A percentile compares a stretch with the other conserved stretches of the same genome.
These are phyloP conservation scores for Barypeithes pellucidus DNA, from an alignment of 2,888 invertebrate genomes.

Conservation along the genomic window DNA sequence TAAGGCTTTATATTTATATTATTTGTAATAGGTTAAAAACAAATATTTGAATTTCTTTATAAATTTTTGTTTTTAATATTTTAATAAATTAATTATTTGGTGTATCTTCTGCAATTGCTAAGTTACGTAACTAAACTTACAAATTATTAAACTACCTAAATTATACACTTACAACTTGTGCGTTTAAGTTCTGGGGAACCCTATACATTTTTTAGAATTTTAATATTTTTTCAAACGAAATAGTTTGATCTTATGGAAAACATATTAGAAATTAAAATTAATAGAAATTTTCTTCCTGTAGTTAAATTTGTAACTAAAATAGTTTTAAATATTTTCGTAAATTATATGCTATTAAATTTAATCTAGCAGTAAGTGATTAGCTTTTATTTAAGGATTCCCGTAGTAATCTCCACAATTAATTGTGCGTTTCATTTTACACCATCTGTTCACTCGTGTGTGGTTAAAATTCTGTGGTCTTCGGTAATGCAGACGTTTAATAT, in stretches of 20 bases:
- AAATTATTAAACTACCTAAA: slow-evolving; percentile 24
- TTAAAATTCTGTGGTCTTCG: neutral
- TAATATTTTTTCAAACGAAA: no score
- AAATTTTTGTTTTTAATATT: no score
- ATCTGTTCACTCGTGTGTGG: slow-evolving; percentile 10
- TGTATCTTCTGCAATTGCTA: slow-evolving; percentile 2
- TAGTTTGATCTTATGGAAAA: neutral
- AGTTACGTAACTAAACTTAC: slow-evolving; percentile 23
- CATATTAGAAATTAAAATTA: neutral
- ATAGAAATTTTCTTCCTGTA: no score
- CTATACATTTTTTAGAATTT: neutral
- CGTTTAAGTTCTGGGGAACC: slow-evolving; percentile 16
- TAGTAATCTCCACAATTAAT: slow-evolving; percentile 43
- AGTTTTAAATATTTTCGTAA: neutral
- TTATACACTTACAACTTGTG: slow-evolving; percentile 32
- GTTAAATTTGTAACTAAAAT: neutral
- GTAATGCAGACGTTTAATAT: neutral
- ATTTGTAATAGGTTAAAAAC: no score
- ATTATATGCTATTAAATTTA: neutral
- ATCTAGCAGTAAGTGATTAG: neutral
- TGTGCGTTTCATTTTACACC: slow-evolving; percentile 35
- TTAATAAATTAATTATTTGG: slow-evolving; percentile 18
- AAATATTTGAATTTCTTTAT: no score
- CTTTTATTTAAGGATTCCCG: slow-evolving; percentile 5
- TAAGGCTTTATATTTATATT: no score